Evolutionary conservation across 2,888 invertebrate genomes (phyloP), one percentile per base, ranked within the genome.

Genomic region (Lasioglossum zephyrum): DNA sequence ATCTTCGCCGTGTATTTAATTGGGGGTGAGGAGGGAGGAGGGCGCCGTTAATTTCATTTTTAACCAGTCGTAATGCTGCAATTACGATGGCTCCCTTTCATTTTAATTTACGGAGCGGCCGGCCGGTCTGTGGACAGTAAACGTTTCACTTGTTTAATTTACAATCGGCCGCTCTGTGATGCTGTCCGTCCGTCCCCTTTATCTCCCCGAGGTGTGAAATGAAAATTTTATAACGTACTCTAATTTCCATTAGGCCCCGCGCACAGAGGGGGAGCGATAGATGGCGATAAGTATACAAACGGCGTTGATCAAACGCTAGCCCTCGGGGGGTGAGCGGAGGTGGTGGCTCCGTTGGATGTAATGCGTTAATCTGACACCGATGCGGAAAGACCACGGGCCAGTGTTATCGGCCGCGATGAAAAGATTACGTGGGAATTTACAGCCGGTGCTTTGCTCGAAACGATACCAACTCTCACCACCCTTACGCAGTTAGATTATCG

Each of bases 351-450:
- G 77, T 13, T 53, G 70, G 74, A 82, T 73, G 82, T 79, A 80
- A 85, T 75, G 57, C 77, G 87, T 77, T 87, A 81, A 86, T 82
- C 86, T 80, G 82, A 82, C 78, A 74, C 63, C 63, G 82, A 81
- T 66, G 80, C 36, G 73, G 72, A 73, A 79, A 84, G 79, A 79
- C 79, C 87, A 60, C 22, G 53, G 79, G 76, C 41, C 66, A 89
- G 89, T 83, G 90, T 92, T 91, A 91, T 92, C 91, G 88, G 88
- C 66, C 87, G 63, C 87, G 87, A 90, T 92, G 89, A 84, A 87
- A 91, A 92, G 90, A 92, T 92, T 92, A 89, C 88, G 84, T 85
- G 83, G 85, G 81, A 91, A 90, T 92, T 92, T 92, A 92, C 88
- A 90, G 89, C 87, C 82, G 53, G 49, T 73, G 79, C 22, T 44